Evolutionary conservation across 1,140 invertebrate species (phyloP).

Genomic region (Apis florea): DNA sequence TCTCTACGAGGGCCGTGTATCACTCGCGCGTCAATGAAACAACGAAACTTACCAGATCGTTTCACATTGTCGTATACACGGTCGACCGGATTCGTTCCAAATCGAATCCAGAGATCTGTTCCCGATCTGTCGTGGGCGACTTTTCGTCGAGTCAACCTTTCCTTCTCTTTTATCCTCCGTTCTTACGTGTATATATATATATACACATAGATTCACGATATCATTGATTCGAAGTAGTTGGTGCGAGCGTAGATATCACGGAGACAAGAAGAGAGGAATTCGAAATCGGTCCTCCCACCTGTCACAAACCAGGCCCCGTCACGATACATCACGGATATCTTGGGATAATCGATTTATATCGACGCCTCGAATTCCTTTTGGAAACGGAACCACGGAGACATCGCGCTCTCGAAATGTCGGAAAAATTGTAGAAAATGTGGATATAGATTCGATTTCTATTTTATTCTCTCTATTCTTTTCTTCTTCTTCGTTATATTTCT

Average conservation of each 20-base stretch:
- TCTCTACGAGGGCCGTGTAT: conserved; percentile 27
- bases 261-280: conserved; percentile 55
- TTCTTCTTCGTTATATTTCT: background rate
- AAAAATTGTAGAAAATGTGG: background rate
- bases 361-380: conserved; percentile 44
- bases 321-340: conserved; percentile 60
- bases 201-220: background rate
- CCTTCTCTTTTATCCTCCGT: background rate
- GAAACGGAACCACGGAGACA: conserved; percentile 16
- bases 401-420: conserved; percentile 28
- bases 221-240: too few relatives aligned
- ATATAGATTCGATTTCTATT: background rate
- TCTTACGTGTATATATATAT: background rate
- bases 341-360: conserved; percentile 66
- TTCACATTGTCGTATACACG: conserved; percentile 41
- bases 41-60: conserved; percentile 28
- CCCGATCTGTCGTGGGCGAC: conserved; percentile 59
- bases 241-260: conserved; percentile 38
- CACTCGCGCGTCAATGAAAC: conserved; percentile 48
- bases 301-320: conserved; percentile 45
- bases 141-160: conserved; percentile 40
- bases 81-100: conserved; percentile 55
- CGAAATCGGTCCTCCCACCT: conserved; percentile 58
- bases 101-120: conserved; percentile 59
- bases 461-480: background rate